These are phyloP conservation scores for Sebastes dallii DNA, from an alignment of 2,797 vertebrate species.

Conservation along the genomic window DNA sequence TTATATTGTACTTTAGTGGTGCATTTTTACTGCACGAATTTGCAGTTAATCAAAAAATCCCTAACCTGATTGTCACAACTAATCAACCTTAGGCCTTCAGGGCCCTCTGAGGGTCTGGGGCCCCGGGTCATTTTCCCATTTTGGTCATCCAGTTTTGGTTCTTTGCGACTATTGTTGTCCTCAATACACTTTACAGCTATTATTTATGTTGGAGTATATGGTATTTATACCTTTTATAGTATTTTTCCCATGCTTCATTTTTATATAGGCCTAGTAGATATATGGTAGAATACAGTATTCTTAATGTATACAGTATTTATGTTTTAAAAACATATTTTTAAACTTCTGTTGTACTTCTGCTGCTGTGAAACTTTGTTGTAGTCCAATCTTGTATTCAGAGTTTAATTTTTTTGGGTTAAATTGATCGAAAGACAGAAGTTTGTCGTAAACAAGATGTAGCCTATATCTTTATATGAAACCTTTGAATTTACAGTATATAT, in stretches of 20 bases:
- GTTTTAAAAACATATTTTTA: background rate
- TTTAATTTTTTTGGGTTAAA: background rate
- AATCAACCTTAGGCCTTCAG: background rate
- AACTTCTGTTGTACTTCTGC: background rate
- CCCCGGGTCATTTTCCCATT: background rate
- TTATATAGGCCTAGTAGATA: background rate
- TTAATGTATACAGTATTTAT: background rate
- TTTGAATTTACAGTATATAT: background rate
- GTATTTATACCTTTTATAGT: background rate
- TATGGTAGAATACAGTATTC: background rate
- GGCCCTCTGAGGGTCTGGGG: background rate
- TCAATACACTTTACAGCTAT: background rate
- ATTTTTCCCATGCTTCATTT: too few relatives aligned
- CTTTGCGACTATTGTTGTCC: background rate
- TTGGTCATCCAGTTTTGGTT: background rate
- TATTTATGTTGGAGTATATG: background rate
- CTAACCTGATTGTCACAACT: background rate
- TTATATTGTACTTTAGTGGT: background rate
- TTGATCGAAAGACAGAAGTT: background rate
- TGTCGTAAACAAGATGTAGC: background rate
- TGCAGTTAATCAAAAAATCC: background rate
- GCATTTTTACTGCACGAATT: background rate
- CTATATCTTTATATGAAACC: background rate
- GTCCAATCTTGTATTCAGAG: background rate
- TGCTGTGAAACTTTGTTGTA: background rate